Evolutionary conservation across 2,113 vertebrate species (phyloP).

Genomic region (Machaerirhynchus nigripectus): DNA sequence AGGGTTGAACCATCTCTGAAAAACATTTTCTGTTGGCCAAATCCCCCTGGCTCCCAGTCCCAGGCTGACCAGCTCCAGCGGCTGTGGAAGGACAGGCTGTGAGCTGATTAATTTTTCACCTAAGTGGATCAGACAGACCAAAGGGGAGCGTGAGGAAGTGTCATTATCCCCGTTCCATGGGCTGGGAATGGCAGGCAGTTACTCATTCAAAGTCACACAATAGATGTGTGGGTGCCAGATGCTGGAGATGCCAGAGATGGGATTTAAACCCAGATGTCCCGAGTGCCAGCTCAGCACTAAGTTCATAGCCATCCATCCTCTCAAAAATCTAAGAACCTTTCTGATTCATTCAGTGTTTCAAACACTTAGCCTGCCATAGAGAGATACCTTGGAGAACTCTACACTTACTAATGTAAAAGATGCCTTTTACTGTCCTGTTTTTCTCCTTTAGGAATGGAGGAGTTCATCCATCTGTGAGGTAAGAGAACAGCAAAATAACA

Average conservation of each 20-base stretch:
- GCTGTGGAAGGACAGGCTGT: background rate
- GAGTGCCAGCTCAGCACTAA: background rate
- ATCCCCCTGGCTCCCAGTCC: background rate
- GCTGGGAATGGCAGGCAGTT: background rate
- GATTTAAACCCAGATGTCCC: background rate
- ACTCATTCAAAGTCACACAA: background rate
- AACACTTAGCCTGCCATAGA: background rate
- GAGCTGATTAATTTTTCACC: background rate
- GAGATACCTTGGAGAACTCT: background rate
- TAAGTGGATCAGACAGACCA: background rate
- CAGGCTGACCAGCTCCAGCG: accelerated
- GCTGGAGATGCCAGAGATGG: background rate
- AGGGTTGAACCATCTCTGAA: background rate
- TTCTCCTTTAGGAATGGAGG: background rate
- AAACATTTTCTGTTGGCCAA: background rate
- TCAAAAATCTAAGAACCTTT: background rate
- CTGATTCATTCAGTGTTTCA: background rate
- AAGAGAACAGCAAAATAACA: background rate
- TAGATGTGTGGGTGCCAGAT: background rate
- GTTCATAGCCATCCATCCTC: background rate
- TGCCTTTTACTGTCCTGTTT: background rate
- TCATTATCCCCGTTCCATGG: background rate
- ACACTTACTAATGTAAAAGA: background rate
- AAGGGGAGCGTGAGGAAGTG: background rate
- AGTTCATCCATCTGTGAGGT: background rate